Evolutionary conservation across 2,888 invertebrate genomes (phyloP).

Genomic region (Sesia bembeciformis): DNA sequence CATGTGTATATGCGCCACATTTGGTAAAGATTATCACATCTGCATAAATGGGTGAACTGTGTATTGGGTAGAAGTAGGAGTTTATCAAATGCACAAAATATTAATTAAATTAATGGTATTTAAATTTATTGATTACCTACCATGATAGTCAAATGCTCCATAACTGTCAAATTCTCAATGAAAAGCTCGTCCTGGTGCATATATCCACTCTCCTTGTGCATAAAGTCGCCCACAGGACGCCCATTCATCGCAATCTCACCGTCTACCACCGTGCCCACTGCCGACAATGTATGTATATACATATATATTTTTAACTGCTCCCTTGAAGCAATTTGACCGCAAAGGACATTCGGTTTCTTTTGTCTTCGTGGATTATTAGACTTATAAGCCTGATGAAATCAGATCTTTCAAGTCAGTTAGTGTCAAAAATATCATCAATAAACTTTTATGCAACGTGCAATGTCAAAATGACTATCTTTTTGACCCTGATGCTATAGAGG

Average conservation of each 20-base stretch:
- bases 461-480: too few species aligned
- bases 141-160: slow-evolving; percentile 92
- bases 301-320: too few species aligned
- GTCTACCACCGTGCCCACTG: slow-evolving; percentile 81
- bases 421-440: too few species aligned
- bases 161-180: slow-evolving; percentile 87
- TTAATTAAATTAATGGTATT: too few species aligned
- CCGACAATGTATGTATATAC: neutral
- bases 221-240: slow-evolving; percentile 79
- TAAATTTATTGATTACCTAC: slow-evolving; percentile 48
- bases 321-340: too few species aligned
- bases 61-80: too few species aligned
- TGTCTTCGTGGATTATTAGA: neutral
- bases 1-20: too few species aligned
- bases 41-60: too few species aligned
- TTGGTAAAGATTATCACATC: too few species aligned
- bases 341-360: neutral
- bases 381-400: neutral
- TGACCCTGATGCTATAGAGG: too few species aligned
- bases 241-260: slow-evolving; percentile 90
- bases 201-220: slow-evolving; percentile 88
- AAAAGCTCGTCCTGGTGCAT: slow-evolving; percentile 95
- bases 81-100: too few species aligned
- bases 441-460: too few species aligned
- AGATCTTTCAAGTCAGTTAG: neutral